A percentile compares a stretch with the other conserved stretches of the same genome.
These are phyloP conservation scores for Cynopterus sphinx DNA, from an alignment of 2,797 vertebrate species.

Conservation along the genomic window DNA sequence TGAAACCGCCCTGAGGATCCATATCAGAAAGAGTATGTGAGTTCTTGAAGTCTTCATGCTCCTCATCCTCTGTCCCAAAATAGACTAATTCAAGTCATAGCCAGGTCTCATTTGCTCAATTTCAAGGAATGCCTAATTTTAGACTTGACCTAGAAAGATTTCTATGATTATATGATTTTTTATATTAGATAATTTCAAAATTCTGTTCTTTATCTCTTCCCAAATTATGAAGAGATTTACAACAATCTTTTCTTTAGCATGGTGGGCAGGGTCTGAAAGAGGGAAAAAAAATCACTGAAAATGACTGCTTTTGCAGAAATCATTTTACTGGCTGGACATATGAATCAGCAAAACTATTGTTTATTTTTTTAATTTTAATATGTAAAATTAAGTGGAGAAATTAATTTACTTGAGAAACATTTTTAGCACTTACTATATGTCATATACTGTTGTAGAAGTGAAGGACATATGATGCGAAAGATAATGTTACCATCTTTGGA, in stretches of 20 bases:
- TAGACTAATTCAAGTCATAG: slow-evolving; percentile 27
- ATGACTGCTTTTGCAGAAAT: not conserved
- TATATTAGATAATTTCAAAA: slow-evolving; percentile 43
- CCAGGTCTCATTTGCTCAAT: not conserved
- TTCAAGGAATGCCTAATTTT: slow-evolving; percentile 44
- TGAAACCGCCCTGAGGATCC: not conserved
- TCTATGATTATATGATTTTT: not conserved
- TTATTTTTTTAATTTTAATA: not conserved
- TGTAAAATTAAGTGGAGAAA: slow-evolving; percentile 44
- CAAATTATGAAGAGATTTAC: not conserved
- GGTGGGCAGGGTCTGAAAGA: no score
- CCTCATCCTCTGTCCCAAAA: not conserved
- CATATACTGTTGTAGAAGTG: not conserved
- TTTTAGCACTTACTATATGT: not conserved
- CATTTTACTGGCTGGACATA: not conserved
- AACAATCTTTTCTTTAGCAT: not conserved
- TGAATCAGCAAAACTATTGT: no score
- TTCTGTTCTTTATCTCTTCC: not conserved
- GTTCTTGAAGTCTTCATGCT: not conserved
- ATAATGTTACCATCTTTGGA: not conserved
- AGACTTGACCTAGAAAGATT: not conserved
- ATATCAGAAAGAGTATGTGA: rapidly evolving
- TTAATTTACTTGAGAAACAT: not conserved
- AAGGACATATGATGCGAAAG: not conserved
- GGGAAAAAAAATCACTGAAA: not conserved